These are phyloP conservation scores for Pilophorus perplexus DNA, from an alignment of 2,888 invertebrate genomes.

Conservation along the genomic window DNA sequence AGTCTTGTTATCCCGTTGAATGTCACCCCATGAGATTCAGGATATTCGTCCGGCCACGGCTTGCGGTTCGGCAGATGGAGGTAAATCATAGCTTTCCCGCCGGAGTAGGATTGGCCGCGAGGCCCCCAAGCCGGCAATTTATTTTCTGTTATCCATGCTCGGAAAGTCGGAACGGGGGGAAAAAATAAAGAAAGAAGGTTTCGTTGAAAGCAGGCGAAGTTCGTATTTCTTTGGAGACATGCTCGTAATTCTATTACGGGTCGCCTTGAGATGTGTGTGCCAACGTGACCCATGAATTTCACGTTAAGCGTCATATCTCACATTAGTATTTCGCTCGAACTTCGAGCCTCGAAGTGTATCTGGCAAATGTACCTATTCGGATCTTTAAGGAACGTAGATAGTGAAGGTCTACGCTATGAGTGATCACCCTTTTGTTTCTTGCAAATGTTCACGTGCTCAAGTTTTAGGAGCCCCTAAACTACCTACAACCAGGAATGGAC, in stretches of 20 bases:
- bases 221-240: neutral
- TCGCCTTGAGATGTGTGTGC: too few species aligned
- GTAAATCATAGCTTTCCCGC: slow-evolving; percentile 7
- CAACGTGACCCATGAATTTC: too few species aligned
- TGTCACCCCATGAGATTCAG: neutral
- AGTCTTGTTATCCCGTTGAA: neutral
- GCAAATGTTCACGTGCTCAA: too few species aligned
- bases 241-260: neutral
- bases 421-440: too few species aligned
- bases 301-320: too few species aligned
- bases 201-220: neutral
- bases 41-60: neutral
- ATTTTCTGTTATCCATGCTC: neutral
- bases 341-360: too few species aligned
- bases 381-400: too few species aligned
- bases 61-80: neutral
- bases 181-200: neutral
- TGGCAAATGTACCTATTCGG: too few species aligned
- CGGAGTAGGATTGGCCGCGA: slow-evolving; percentile 13
- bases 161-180: neutral
- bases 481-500: too few species aligned
- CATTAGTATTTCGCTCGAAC: too few species aligned
- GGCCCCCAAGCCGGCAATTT: neutral
- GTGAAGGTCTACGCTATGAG: too few species aligned
- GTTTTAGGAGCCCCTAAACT: too few species aligned